phyloP scores from a whole-genome alignment of 1,140 invertebrate species.

The Acyrthosiphon pisum region DNA sequence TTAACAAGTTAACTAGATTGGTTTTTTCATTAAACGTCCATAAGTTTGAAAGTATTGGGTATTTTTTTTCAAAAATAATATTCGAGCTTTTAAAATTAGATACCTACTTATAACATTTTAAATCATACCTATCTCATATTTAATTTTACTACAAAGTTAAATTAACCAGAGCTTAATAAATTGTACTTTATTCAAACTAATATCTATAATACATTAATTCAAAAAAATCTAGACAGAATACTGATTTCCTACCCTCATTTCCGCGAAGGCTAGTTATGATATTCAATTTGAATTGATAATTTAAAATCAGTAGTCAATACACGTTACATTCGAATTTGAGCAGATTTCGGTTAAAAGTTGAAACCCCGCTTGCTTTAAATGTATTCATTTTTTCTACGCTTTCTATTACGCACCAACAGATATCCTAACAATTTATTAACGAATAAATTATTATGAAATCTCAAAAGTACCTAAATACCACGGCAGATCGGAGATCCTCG shows the following conservation, averaged over 20 bases:
- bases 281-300: too few relatives aligned
- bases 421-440: background rate
- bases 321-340: background rate
- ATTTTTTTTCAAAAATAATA: background rate
- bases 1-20: slow-evolving; percentile 21
- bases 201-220: background rate
- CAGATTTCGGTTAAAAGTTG: background rate
- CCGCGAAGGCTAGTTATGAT: too few relatives aligned
- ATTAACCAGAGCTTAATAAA: background rate
- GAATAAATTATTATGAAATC: background rate
- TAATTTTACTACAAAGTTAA: background rate
- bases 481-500: background rate
- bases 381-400: background rate
- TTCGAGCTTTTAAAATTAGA: background rate
- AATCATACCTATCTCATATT: background rate
- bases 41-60: background rate
- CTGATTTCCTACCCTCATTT: background rate
- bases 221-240: background rate
- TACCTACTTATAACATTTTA: background rate
- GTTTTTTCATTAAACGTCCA: background rate
- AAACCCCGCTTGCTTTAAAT: background rate
- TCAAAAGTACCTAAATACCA: background rate
- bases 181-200: background rate
- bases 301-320: too few relatives aligned
- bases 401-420: background rate